A percentile compares a stretch with the other conserved stretches of the same genome.
Conservation (phyloP, 2,113 vertebrate species). For the Ginglymostoma cirratum region DNA sequence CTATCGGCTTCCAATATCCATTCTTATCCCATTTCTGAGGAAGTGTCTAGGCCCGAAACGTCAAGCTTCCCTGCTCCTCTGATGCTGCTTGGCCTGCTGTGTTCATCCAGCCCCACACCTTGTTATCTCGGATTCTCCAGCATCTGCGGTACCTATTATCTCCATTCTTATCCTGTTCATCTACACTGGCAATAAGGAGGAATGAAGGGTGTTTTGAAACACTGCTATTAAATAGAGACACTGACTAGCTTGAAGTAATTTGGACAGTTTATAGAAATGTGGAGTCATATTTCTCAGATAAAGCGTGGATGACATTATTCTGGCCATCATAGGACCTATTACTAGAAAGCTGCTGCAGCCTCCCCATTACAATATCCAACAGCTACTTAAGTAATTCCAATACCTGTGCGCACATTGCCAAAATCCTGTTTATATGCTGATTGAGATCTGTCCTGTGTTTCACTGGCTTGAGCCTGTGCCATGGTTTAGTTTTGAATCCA, state of each 20-base stretch:
- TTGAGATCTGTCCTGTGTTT: neutral
- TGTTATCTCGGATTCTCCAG: too few species aligned
- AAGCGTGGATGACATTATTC: neutral
- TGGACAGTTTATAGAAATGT: neutral
- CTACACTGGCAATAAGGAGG: neutral
- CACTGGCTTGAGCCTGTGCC: too few species aligned
- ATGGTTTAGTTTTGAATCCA: too few species aligned
- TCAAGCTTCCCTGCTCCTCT: too few species aligned
- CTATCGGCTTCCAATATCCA: neutral
- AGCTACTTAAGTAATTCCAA: neutral
- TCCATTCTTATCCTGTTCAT: neutral
- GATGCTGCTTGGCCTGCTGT: too few species aligned
- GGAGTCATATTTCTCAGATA: too few species aligned
- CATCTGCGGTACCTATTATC: too few species aligned
- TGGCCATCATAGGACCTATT: neutral
- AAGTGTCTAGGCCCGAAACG: too few species aligned
- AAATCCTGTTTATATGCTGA: neutral
- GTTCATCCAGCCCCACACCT: too few species aligned
- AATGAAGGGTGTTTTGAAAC: neutral
- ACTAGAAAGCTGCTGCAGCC: too few species aligned
- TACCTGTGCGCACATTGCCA: neutral
- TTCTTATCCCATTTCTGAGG: too few species aligned
- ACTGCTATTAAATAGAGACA: neutral
- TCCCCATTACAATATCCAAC: neutral
- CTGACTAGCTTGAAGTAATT: neutral